Base-by-base conservation (phyloP, 1,140 invertebrate species). In the Bombus confusus region DNA sequence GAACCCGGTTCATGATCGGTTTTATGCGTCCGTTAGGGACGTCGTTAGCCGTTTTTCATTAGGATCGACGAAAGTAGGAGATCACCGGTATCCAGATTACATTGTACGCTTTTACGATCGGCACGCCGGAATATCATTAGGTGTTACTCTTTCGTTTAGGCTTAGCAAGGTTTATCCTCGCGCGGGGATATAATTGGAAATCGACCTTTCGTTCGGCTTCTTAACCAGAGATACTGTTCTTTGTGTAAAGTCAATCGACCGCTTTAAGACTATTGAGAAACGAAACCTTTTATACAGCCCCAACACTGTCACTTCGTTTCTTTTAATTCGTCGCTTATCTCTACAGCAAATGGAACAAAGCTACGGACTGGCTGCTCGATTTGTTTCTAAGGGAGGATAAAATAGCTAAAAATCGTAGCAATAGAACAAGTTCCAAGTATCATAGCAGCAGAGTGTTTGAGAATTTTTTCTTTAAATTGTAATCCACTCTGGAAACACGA, bases 31-130 rank as follows among this genome's bases (percentile, higher is more conserved):
- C 83, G 68, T 84, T 72, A 79, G 62, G 59, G 37, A 64, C 59
- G 64, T 80, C 78, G 75, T 78, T 81, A 34, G 13, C 22, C 25
- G 37, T 47, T 41, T 47, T 85, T 85, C 68, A 80, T 85, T 71
- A 78, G 37, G 47, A 47, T 69, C 10, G 31, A 68, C n/a, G 74
- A 39, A 72, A 43, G 28, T 43, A 52, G 83, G 41, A 80, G 73
- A 85, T 73, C 41, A 43, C 47, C 34, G 52, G 22, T 59, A 22
- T 25, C 68, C 52, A 62, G 69, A 85, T 85, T 85, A 85, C 68
- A 80, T 64, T 64, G 68, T 72, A 72, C 66, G n/a, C 2, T 73
- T 85, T 85, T 85, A 85, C 68, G 83, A 85, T 71, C 77, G 9
- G 0, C 52, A 10, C 22, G 2, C 25, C 3, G 66, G 52, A 47